A percentile compares a stretch with the other conserved stretches of the same genome.
Evolutionary conservation across 2,888 invertebrate species (phyloP).

Genomic region (Epinotia nisella): DNA sequence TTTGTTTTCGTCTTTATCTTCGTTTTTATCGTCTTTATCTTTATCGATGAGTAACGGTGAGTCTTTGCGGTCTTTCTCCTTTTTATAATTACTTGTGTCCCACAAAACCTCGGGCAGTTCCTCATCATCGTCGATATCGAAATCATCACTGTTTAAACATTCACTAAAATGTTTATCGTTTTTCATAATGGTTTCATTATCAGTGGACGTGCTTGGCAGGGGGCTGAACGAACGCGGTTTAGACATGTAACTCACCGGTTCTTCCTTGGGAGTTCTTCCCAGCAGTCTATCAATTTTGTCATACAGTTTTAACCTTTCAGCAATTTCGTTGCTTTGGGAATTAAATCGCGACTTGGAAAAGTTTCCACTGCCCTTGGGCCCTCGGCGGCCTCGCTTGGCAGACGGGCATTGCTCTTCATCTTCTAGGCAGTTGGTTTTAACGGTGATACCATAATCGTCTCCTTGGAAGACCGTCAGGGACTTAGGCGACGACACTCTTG

Average conservation of each 20-base stretch:
- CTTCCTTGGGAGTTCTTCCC: constrained; percentile 54
- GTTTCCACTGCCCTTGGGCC: constrained; percentile 40
- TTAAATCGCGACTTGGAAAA: constrained; percentile 58
- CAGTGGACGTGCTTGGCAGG: constrained; percentile 64
- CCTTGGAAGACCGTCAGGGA: constrained; percentile 52
- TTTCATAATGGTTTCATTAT: constrained; percentile 55
- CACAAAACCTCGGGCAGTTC: constrained; percentile 51
- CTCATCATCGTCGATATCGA: constrained; percentile 46
- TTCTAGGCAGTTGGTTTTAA: constrained; percentile 17
- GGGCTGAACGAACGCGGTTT: constrained; percentile 57
- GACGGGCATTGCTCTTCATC: constrained; percentile 45
- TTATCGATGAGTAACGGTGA: neutral
- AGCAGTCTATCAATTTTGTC: constrained; percentile 38
- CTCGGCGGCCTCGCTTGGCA: neutral
- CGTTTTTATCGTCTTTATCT: neutral
- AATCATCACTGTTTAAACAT: constrained; percentile 50
- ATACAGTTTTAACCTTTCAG: constrained; percentile 45
- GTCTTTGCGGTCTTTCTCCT: neutral
- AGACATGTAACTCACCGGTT: constrained; percentile 50
- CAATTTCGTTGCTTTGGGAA: constrained; percentile 55
- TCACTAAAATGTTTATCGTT: constrained; percentile 62
- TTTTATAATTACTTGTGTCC: constrained; percentile 47
- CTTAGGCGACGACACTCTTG: constrained; percentile 46
- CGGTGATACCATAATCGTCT: constrained; percentile 52
- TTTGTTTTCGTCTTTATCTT: neutral